A percentile compares a stretch with the other conserved stretches of the same genome.
phyloP scores from a whole-genome alignment of 2,113 vertebrate genomes.

The Heterotis niloticus region DNA sequence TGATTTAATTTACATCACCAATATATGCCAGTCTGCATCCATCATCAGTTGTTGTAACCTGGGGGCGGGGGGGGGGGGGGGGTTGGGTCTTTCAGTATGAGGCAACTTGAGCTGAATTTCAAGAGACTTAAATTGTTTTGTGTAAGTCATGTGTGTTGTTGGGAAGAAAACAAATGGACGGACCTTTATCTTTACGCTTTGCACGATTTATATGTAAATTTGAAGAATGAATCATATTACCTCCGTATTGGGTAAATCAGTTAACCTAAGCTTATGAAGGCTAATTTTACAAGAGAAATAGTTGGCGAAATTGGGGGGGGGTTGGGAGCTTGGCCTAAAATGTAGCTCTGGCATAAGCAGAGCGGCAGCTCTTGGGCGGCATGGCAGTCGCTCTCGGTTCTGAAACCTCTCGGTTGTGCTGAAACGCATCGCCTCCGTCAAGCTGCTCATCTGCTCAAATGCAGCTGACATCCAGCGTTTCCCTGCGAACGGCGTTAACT shows the following conservation, averaged over 20 bases:
- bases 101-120: too few relatives aligned
- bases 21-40: too few relatives aligned
- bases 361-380: not conserved
- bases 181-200: too few relatives aligned
- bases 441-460: not conserved
- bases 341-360: not conserved
- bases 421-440: not conserved
- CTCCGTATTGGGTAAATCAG: not conserved
- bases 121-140: too few relatives aligned
- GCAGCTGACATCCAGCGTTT: not conserved
- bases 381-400: not conserved
- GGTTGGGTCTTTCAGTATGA: too few relatives aligned
- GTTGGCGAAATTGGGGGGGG: too few relatives aligned
- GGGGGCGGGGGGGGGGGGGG: too few relatives aligned
- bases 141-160: too few relatives aligned
- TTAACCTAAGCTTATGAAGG: not conserved
- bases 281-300: not conserved
- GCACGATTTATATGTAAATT: too few relatives aligned
- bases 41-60: too few relatives aligned
- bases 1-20: too few relatives aligned
- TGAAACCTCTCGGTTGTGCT: not conserved
- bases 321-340: not conserved
- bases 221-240: not conserved
- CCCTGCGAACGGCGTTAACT: slow-evolving; percentile 16
- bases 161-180: too few relatives aligned